Conservation (phyloP, 2,797 vertebrate species). For the Tragelaphus oryx region DNA sequence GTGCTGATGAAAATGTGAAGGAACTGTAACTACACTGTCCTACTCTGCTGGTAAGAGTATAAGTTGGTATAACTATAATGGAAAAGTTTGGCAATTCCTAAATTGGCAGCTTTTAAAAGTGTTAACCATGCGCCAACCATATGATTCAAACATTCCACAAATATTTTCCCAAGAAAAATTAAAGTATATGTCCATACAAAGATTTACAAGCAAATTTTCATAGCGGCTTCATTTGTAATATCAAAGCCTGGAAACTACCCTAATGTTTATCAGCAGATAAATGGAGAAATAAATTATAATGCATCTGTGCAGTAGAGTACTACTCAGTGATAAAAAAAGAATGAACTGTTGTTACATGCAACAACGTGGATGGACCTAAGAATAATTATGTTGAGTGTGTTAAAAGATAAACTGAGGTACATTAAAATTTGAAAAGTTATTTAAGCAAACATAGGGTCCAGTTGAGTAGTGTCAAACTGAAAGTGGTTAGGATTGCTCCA, state of each 20-base stretch:
- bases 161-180: background rate
- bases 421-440: background rate
- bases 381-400: background rate
- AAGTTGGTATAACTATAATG: background rate
- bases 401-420: background rate
- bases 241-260: background rate
- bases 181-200: background rate
- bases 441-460: background rate
- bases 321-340: background rate
- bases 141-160: background rate
- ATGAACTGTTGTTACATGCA: background rate
- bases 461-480: background rate
- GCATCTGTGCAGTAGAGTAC: background rate
- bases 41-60: background rate
- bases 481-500: background rate
- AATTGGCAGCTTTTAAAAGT: background rate
- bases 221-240: background rate
- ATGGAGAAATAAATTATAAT: background rate
- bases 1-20: background rate
- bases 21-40: background rate
- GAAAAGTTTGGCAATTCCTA: background rate
- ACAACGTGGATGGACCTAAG: background rate
- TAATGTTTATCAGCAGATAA: background rate
- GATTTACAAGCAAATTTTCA: background rate
- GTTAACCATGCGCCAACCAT: background rate